Conservation (phyloP, 2,797 vertebrate species). For the Podargus strigoides region DNA sequence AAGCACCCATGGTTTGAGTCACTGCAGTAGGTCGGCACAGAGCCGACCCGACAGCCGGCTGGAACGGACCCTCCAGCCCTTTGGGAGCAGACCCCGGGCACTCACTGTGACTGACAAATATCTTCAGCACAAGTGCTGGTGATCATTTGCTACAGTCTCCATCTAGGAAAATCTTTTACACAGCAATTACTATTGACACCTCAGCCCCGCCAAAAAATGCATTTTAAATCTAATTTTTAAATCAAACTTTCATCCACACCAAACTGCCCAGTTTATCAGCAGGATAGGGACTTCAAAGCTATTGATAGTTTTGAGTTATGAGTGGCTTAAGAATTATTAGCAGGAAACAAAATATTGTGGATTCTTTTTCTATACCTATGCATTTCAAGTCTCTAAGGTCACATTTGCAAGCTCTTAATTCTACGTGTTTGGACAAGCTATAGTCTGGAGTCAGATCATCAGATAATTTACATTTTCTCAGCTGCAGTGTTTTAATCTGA, state of each 20-base stretch:
- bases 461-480: background rate
- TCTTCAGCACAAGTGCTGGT: background rate
- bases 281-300: background rate
- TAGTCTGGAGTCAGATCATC: background rate
- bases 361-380: background rate
- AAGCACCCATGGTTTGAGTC: background rate
- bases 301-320: background rate
- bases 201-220: background rate
- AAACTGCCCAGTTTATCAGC: background rate
- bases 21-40: background rate
- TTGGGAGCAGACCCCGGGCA: background rate
- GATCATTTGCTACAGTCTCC: background rate
- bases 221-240: background rate
- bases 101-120: background rate
- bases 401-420: background rate
- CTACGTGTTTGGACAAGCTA: background rate
- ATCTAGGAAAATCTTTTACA: background rate
- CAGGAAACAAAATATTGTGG: background rate
- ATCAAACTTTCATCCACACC: background rate
- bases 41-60: background rate
- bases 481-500: background rate
- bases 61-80: background rate
- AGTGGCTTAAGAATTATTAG: background rate
- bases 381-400: background rate
- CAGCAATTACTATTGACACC: background rate